Evolutionary conservation across 2,797 vertebrate genomes (phyloP).

Genomic region (Rhynchonycteris naso): DNA sequence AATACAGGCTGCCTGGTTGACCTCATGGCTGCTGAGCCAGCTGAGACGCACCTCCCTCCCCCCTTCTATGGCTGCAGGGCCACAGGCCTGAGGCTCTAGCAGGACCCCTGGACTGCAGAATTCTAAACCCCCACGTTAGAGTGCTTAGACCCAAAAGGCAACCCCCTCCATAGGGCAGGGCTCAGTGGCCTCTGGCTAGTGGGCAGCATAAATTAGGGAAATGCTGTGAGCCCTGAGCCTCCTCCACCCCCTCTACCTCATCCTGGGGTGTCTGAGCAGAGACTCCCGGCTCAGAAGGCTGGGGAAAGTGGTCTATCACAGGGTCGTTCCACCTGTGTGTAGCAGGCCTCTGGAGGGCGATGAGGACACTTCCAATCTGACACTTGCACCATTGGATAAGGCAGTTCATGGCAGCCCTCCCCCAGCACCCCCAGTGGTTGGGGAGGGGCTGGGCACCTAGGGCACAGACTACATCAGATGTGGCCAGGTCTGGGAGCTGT

Average conservation of each 20-base stretch:
- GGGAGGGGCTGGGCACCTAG: background rate
- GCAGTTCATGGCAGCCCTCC: background rate
- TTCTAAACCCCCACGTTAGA: background rate
- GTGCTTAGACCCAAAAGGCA: background rate
- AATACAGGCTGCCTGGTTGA: constrained; percentile 52
- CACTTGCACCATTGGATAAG: no score
- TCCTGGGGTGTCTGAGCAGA: background rate
- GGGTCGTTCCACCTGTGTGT: background rate
- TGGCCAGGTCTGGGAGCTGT: no score
- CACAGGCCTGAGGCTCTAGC: background rate
- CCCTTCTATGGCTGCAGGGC: background rate
- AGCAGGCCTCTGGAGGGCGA: background rate
- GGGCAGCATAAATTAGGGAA: background rate
- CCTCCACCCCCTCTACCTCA: background rate
- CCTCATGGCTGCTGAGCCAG: constrained; percentile 29
- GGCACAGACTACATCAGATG: background rate
- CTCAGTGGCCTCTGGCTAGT: background rate
- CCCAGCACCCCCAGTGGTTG: background rate
- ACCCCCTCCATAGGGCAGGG: background rate
- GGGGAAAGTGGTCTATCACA: no score
- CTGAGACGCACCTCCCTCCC: background rate
- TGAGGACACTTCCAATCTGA: background rate
- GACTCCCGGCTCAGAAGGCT: background rate
- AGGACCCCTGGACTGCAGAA: background rate
- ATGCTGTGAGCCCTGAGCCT: background rate